phyloP scores from a whole-genome alignment of 1,140 invertebrate genomes.

The Euwallacea fornicatus region DNA sequence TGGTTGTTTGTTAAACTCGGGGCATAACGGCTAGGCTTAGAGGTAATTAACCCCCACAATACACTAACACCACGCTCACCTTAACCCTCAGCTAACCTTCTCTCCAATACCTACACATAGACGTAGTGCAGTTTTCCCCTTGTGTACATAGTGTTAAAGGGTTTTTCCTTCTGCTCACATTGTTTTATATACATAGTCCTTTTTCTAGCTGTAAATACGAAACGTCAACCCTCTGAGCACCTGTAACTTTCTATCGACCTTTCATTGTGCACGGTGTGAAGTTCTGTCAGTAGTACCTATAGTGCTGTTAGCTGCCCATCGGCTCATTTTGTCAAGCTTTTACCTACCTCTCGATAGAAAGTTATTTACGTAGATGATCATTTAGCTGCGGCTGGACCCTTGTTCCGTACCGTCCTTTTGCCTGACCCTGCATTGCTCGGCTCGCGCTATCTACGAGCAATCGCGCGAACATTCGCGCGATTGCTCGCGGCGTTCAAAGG shows the following conservation, averaged over 20 bases:
- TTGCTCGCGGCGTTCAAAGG: too few relatives aligned
- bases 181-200: constrained; percentile 1
- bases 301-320: constrained; percentile 38
- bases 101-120: constrained; percentile 37
- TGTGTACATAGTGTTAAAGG: constrained; percentile 35
- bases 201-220: constrained; percentile 44
- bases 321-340: constrained; percentile 18
- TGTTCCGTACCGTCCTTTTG: constrained; percentile 15
- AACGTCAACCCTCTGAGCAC: constrained; percentile 45
- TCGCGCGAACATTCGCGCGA: background rate
- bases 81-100: constrained; percentile 33
- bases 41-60: constrained; percentile 39
- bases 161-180: background rate
- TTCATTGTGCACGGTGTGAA: constrained; percentile 48
- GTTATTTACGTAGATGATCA: constrained; percentile 48
- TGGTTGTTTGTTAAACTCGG: constrained; percentile 36
- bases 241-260: constrained; percentile 52
- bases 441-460: background rate
- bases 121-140: constrained; percentile 42
- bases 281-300: constrained; percentile 33
- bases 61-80: constrained; percentile 39
- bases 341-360: constrained; percentile 49
- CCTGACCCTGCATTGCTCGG: background rate
- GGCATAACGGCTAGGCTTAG: constrained; percentile 28
- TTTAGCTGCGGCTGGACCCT: constrained; percentile 38